Evolutionary conservation across 2,113 vertebrate genomes (phyloP).

Genomic region (Mystacornis crossleyi): DNA sequence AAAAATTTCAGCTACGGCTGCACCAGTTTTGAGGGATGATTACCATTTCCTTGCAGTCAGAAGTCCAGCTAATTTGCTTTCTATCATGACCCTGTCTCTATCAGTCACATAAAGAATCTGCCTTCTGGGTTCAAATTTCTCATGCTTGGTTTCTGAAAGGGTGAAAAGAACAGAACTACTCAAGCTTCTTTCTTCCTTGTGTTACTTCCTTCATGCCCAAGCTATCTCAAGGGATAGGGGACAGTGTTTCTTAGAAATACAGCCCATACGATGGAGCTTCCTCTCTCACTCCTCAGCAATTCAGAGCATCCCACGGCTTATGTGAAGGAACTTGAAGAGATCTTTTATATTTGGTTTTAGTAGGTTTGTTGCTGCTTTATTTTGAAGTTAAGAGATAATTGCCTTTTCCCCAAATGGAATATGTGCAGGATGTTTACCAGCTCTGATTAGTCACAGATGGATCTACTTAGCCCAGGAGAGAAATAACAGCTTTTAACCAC

Average conservation of each 20-base stretch:
- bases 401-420: not conserved
- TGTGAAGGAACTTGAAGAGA: not conserved
- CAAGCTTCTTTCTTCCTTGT: not conserved
- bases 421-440: not conserved
- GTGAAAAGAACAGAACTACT: not conserved
- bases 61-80: not conserved
- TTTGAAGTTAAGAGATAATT: not conserved
- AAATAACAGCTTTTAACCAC: not conserved
- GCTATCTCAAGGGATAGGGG: not conserved
- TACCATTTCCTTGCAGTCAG: not conserved
- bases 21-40: not conserved
- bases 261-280: accelerated
- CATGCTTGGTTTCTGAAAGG: not conserved
- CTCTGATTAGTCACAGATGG: not conserved
- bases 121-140: not conserved
- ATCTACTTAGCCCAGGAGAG: not conserved
- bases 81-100: not conserved
- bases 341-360: not conserved
- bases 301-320: not conserved
- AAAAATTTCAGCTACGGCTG: not conserved
- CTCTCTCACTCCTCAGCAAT: not conserved
- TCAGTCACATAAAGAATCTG: not conserved
- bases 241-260: not conserved
- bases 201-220: not conserved
- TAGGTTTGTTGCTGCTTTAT: not conserved